These are phyloP conservation scores for Pseudochromis fuscus DNA, from an alignment of 2,797 vertebrate genomes.

Conservation along the genomic window DNA sequence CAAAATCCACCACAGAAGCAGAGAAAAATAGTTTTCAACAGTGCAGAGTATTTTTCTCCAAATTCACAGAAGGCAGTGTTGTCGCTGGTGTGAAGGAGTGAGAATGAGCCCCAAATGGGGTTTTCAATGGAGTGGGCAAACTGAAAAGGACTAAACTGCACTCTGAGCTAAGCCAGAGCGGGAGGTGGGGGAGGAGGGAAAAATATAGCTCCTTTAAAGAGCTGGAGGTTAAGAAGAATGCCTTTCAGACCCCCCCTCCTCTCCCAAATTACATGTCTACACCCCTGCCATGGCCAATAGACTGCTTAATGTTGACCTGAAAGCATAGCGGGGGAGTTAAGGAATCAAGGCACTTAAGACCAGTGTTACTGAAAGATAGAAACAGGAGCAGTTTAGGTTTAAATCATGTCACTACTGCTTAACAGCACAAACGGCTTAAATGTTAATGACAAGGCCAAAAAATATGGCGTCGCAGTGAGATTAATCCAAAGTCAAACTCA, in stretches of 20 bases:
- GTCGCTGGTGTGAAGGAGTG: slow-evolving; percentile 67
- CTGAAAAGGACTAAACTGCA: slow-evolving; percentile 87
- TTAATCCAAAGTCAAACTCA: background rate
- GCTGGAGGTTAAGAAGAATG: slow-evolving; percentile 83
- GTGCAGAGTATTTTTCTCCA: slow-evolving; percentile 52
- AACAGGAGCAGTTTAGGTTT: slow-evolving; percentile 39
- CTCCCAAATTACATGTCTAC: slow-evolving; percentile 85
- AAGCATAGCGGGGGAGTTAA: slow-evolving; percentile 70
- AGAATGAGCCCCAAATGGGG: slow-evolving; percentile 76
- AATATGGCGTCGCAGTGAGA: background rate
- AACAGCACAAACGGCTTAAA: slow-evolving; percentile 25
- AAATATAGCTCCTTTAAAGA: slow-evolving; percentile 87
- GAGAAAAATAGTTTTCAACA: slow-evolving; percentile 24
- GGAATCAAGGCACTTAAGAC: slow-evolving; percentile 71
- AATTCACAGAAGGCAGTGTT: slow-evolving; percentile 64
- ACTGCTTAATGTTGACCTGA: slow-evolving; percentile 80
- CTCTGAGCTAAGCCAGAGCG: slow-evolving; percentile 79
- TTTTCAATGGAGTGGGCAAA: slow-evolving; percentile 88
- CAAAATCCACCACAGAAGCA: background rate
- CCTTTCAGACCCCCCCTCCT: slow-evolving; percentile 76
- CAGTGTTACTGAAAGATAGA: slow-evolving; percentile 54
- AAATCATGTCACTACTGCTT: slow-evolving; percentile 44
- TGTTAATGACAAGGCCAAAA: slow-evolving; percentile 29
- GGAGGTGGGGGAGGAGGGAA: slow-evolving; percentile 78
- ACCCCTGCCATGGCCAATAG: slow-evolving; percentile 79